Evolutionary conservation across 2,797 vertebrate genomes (phyloP), one percentile per base, ranked within the genome.

Genomic region (Gobio occitaniae): DNA sequence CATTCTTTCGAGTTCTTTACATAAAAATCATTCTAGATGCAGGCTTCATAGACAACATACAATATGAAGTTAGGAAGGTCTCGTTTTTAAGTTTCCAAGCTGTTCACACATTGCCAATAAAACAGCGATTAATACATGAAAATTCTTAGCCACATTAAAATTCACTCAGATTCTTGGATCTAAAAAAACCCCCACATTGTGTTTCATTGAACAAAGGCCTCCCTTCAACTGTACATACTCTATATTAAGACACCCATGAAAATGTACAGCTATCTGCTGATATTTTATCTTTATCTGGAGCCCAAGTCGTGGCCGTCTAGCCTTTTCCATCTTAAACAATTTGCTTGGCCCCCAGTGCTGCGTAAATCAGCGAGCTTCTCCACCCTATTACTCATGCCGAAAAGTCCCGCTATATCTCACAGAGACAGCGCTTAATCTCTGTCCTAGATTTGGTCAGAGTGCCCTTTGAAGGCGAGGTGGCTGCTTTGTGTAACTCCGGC

Each of bases 351-450:
- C 82, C 85, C 75, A 86, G 88, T 80, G 77, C 76, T 80, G 90
- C 88, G 85, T 92, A 91, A 91, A 91, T 90, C 87, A 86, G 86
- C 10, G 41, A 85, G 75, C 83, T 89, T 88, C 90, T 87, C 88
- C 82, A 89, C 86, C 80, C 90, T 86, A 91, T 92, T 91, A 90
- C 88, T 91, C 91, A 90, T 85, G 83, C n/a, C 48, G 85, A 88
- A 87, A 91, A 88, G 85, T 88, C 90, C 90, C 87, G 80, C 89
- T 87, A 84, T 91, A 91, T 90, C 88, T 91, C 87, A 88, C 68
- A 71, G 79, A 86, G 90, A 89, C 87, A 89, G 89, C 63, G 82
- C 86, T 89, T 90, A 88, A 90, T 91, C 90, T 91, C 80, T 82
- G 90, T 87, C 90, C 86, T 87, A 89, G 86, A 88, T 89, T 90